Conservation (phyloP, 2,797 vertebrate genomes). For the Emys orbicularis region DNA sequence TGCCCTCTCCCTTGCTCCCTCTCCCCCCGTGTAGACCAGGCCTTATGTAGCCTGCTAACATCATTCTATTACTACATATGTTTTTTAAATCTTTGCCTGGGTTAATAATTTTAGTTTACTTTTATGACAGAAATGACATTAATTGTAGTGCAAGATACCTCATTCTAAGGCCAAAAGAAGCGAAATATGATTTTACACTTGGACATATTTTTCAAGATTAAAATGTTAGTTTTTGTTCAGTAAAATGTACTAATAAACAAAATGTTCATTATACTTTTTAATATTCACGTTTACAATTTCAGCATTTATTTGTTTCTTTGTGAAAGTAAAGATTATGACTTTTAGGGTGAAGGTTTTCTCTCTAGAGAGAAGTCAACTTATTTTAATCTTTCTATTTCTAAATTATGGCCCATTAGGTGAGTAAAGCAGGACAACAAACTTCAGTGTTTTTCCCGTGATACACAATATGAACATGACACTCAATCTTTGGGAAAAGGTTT, state of each 20-base stretch:
- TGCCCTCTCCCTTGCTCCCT: no score
- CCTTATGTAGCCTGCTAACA: not conserved
- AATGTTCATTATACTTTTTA: not conserved
- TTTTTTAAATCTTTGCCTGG: not conserved
- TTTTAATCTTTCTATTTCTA: not conserved
- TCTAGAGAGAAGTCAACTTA: not conserved
- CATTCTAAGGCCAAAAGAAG: not conserved
- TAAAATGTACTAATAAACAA: not conserved
- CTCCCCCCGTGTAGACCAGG: no score
- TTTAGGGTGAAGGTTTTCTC: no score
- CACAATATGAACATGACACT: no score
- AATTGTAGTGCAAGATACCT: not conserved
- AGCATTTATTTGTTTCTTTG: not conserved
- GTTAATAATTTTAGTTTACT: not conserved
- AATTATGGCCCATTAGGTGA: not conserved
- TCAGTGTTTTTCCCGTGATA: no score
- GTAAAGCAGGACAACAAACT: not conserved
- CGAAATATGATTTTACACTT: not conserved
- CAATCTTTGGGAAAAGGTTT: no score
- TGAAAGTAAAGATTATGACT: not conserved
- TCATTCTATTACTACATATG: not conserved
- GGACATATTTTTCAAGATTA: not conserved
- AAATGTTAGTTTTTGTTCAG: not conserved
- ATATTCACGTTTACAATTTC: not conserved
- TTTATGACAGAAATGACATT: not conserved